phyloP scores from a whole-genome alignment of 2,113 vertebrate genomes.

The Tyrannus savana region DNA sequence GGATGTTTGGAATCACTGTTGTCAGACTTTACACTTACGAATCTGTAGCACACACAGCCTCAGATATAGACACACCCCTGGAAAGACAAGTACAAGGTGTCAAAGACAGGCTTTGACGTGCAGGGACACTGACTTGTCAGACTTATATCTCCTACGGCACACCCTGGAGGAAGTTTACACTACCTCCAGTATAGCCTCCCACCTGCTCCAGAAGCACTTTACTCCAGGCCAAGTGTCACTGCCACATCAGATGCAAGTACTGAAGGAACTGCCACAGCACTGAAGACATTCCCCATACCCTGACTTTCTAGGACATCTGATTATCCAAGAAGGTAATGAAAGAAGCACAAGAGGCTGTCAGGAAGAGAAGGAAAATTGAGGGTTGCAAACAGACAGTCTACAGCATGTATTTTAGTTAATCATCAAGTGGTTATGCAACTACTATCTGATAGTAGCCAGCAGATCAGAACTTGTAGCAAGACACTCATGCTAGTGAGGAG shows the following conservation, averaged over 20 bases:
- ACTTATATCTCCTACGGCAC: not conserved
- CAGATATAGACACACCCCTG: not conserved
- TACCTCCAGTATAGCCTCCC: not conserved
- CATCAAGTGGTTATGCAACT: not conserved
- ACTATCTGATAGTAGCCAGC: not conserved
- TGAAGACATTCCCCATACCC: not conserved
- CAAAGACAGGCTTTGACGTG: not conserved
- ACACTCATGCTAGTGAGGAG: not conserved
- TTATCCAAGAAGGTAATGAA: not conserved
- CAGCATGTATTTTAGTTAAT: not conserved
- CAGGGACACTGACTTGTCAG: not conserved
- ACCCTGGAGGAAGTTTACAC: not conserved
- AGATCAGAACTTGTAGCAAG: not conserved
- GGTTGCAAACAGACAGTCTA: not conserved
- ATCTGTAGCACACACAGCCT: not conserved
- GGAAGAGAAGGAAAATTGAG: not conserved
- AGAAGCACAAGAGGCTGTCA: not conserved
- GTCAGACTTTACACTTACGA: not conserved
- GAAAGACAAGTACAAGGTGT: not conserved
- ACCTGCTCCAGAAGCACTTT: not conserved
- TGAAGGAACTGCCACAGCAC: not conserved
- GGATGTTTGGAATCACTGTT: not conserved
- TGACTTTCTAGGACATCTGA: not conserved
- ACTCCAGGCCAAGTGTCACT: not conserved
- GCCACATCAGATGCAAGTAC: not conserved